These are phyloP conservation scores for Battus philenor DNA, from an alignment of 1,140 invertebrate species.

Conservation along the genomic window DNA sequence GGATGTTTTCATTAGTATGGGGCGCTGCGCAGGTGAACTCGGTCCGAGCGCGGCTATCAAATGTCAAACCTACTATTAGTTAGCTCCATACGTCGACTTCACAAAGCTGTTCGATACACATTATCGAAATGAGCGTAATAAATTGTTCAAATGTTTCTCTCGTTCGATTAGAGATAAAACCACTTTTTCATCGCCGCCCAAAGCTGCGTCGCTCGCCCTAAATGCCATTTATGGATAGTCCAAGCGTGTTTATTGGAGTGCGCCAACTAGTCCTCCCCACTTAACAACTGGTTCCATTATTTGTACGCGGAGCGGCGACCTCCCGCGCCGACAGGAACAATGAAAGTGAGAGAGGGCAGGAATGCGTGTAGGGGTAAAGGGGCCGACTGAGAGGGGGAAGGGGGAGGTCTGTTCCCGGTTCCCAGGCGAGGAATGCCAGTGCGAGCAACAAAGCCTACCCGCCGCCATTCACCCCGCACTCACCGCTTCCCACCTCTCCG, in stretches of 20 bases:
- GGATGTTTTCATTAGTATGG: slow-evolving; percentile 53
- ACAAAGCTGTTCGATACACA: slow-evolving; percentile 10
- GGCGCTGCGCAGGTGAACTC: slow-evolving; percentile 38
- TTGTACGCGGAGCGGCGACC: slow-evolving; percentile 59
- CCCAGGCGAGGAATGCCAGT: slow-evolving; percentile 72
- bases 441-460: slow-evolving; percentile 68
- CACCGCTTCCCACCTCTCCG: slow-evolving; percentile 16
- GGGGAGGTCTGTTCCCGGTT: slow-evolving; percentile 50
- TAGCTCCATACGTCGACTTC: slow-evolving; percentile 16
- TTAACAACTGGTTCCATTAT: slow-evolving; percentile 65
- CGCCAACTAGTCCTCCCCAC: slow-evolving; percentile 48
- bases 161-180: slow-evolving; percentile 11
- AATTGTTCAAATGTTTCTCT: slow-evolving; percentile 17
- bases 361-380: slow-evolving; percentile 42
- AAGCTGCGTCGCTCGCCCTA: slow-evolving; percentile 43
- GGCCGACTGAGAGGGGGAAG: slow-evolving; percentile 23
- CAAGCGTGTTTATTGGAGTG: slow-evolving; percentile 60
- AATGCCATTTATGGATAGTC: slow-evolving; percentile 57
- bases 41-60: slow-evolving; percentile 26
- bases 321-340: slow-evolving; percentile 68
- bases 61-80: slow-evolving; percentile 37
- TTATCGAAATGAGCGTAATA: slow-evolving; percentile 14
- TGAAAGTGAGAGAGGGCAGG: slow-evolving; percentile 72
- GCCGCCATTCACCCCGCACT: slow-evolving; percentile 59
- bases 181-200: slow-evolving; percentile 32